Evolutionary conservation across 2,888 invertebrate species (phyloP), one percentile per base, ranked within the genome.

Genomic region (Polyommatus iphigenia): DNA sequence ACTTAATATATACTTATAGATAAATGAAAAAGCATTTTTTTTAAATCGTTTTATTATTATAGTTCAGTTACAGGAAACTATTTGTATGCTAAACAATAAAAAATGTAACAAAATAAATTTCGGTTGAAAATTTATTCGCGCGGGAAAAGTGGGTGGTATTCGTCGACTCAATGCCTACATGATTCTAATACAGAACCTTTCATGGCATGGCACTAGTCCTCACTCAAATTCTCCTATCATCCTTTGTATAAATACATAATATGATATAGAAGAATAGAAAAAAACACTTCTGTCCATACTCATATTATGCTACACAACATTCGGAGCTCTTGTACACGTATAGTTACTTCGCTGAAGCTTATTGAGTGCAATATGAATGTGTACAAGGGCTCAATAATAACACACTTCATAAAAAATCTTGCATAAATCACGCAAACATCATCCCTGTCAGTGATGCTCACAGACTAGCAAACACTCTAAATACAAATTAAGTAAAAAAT

Each of bases 181-280:
- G 93, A 93, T 94, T 93, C 93, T 92, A 92, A 89, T 89, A 88
- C 90, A 93, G 94, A 93, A 93, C 93, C 93, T 93, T 93, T 93
- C 94, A 93, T 86, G 93, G 92, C 94, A 93, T 94, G 94, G 93
- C 94, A 94, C 93, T 90, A 92, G 93, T 93, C 93, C 91, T 91
- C 89, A 92, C 89, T 92, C 88, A 93, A 89, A 90, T 84, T 84
- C 92, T 90, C 92, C 94, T 94, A 92, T 91, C 94, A 94, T 91
- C 91, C 94, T 88, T 87, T 88, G 87, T 89, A 89, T 88, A 90
- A 88, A 87, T 84, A 85, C 84, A 82, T 81, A 82, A 82, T 82
- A 83, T 83, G 82, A 82, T 81, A 82, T 85, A 84, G 84, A 82
- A 87, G 83, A 85, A 84, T 85, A 85, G 82, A 85, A 84, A 85